Base-by-base conservation (phyloP, 2,888 invertebrate genomes). In the Phaonia tiefii region DNA sequence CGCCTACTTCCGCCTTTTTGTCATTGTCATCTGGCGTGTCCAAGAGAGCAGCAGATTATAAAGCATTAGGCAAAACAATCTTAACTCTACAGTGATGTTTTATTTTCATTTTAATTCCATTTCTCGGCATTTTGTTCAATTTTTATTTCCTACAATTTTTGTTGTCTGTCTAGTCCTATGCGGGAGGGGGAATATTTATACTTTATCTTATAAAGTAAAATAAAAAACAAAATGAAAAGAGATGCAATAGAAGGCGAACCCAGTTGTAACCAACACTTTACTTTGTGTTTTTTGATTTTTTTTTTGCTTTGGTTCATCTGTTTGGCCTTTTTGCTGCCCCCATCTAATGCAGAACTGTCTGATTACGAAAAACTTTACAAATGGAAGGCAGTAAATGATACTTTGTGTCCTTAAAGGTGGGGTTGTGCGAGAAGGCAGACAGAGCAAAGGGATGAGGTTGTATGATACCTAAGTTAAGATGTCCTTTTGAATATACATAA, bases 61-160 rank as follows among this genome's bases (percentile, higher is more conserved):
- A 63, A 37, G 56, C 67, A 80, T 67, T 73, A 60, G 72, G 42
- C 46, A 39, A 69, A 63, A 75, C 72, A 80, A 75, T 70, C 73
- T 73, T 73, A 56, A 37, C 65, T 72, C 51, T 75, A 25, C 65
- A 58, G 26, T 75, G 37, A 39, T 65, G 70, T 70, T 26, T 46
- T 22, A 37, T 44, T 51, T 58, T 54, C 2, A 71, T 71, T 42
- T 56, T n/a, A n/a, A n/a, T n/a, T n/a, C n/a, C n/a, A n/a, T 31
- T 31, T 31, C 31, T 42, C n/a, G 39, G 10, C 37, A 17, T 37
- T 69, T 73, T 73, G 67, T 77, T 8, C 39, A 15, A 39, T 39
- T 66, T 66, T n/a, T 1, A 25, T 31, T 49, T 3, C 15, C 17
- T 56, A 1, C 25, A 37, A 26, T 42, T 58, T 3, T 44, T 20